These are phyloP conservation scores for Xiphydria camelus DNA, from an alignment of 2,888 invertebrate species.

Conservation along the genomic window DNA sequence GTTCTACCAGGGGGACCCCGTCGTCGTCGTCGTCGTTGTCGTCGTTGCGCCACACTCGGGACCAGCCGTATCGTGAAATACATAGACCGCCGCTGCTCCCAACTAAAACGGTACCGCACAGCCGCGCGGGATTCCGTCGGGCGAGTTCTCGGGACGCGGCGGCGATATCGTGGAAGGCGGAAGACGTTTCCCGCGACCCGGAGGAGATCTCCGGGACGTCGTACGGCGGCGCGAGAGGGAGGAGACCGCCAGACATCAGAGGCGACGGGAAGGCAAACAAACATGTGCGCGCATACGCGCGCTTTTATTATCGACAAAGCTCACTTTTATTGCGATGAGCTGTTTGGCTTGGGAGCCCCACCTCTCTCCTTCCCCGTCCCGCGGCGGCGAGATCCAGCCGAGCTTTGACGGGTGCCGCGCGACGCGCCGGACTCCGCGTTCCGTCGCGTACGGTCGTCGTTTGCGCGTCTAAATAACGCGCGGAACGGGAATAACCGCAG, in stretches of 20 bases:
- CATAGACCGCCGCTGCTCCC: too few species aligned
- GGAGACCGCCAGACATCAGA: constrained; percentile 35
- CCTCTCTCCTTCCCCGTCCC: too few species aligned
- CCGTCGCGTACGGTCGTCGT: constrained; percentile 1
- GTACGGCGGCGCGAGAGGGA: constrained; percentile 15
- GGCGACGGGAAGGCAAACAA: constrained; percentile 41
- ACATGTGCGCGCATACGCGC: constrained; percentile 38
- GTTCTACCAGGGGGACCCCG: too few species aligned
- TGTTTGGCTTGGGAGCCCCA: constrained; percentile 42
- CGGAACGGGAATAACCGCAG: too few species aligned
- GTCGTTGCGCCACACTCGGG: too few species aligned
- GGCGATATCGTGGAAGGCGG: constrained; percentile 47
- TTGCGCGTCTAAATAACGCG: neutral
- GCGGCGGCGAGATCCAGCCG: too few species aligned
- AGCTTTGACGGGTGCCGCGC: constrained; percentile 38
- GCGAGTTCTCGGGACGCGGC: constrained; percentile 36
- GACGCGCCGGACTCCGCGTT: constrained; percentile 13
- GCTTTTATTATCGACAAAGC: constrained; percentile 48
- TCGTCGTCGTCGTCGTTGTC: too few species aligned
- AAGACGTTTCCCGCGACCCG: constrained; percentile 39
- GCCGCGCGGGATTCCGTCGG: too few species aligned
- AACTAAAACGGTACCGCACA: too few species aligned
- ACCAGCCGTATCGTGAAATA: too few species aligned
- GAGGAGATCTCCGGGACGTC: constrained; percentile 21
- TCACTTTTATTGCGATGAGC: constrained; percentile 43